Evolutionary conservation across 2,113 vertebrate species (phyloP), one percentile per base, ranked within the genome.

Genomic region (Muntiacus muntjak): DNA sequence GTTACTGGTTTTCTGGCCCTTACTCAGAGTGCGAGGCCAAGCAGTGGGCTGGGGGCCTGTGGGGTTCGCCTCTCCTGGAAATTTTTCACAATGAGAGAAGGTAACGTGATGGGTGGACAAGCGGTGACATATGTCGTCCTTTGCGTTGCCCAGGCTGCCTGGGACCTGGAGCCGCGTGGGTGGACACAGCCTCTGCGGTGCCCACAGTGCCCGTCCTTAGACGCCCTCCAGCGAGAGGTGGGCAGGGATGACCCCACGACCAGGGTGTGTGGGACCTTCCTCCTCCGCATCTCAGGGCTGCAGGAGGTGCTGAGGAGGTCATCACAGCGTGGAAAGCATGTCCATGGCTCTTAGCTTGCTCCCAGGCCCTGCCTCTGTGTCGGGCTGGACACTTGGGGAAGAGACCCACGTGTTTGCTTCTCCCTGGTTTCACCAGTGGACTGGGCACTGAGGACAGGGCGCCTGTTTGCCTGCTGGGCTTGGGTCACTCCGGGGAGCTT

Each of bases 41-140:
- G 52, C 52, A 15, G 21, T 25, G n/a, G 21, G 30, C 47, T 54
- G 81, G 33, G 45, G 33, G 52, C 33, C 79, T 23, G 33, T 8
- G 21, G 79, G 33, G 8, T 30, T 26, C 0, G 2, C 9, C 15
- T 58, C 15, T 43, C 9, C 25, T 19, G 5, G 82, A 28, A 28
- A 19, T 3, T 40, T 6, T 11, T 15, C 14, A 11, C 14, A 28
- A 3, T 17, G 25, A 28, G 55, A 28, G 21, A 57, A 11, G 15
- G 54, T 10, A 25, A 9, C 25, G 3, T 55, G 33, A 21, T 17
- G 21, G 50, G 81, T 25, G 33, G 50, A 14, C 12, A 5, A 5
- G 21, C 3, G 3, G 33, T 54, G 45, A 8, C 6, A 2, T 11
- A 1, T 8, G 30, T 13, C 6, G 19, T 4, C 81, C 50, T n/a